phyloP scores from a whole-genome alignment of 2,888 invertebrate genomes.

The Caradrina kadenii region DNA sequence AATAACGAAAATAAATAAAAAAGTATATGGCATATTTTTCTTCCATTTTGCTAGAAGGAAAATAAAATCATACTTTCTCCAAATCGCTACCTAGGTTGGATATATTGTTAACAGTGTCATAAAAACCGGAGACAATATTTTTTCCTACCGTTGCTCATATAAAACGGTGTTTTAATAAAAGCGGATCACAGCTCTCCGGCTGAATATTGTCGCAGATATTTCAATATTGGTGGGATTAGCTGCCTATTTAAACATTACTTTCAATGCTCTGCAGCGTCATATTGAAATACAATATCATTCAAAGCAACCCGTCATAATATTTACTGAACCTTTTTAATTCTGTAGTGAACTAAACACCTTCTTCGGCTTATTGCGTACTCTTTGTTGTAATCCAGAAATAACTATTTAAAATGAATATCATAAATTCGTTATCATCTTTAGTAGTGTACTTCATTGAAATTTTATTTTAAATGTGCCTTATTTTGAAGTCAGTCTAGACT shows the following conservation, averaged over 20 bases:
- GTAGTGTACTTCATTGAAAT: background rate
- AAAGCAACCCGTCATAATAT: slow-evolving; percentile 84
- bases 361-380: slow-evolving; percentile 40
- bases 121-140: slow-evolving; percentile 75
- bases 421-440: background rate
- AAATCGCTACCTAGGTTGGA: slow-evolving; percentile 60
- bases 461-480: background rate
- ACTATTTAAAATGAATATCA: background rate
- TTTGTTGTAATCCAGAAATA: slow-evolving; percentile 5
- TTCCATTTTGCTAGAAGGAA: slow-evolving; percentile 40
- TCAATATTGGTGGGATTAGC: slow-evolving; percentile 90
- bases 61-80: slow-evolving; percentile 59
- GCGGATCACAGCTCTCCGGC: slow-evolving; percentile 84
- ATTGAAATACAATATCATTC: slow-evolving; percentile 88
- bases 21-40: slow-evolving; percentile 40
- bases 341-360: slow-evolving; percentile 64
- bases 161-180: slow-evolving; percentile 89
- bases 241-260: slow-evolving; percentile 88
- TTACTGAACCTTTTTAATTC: slow-evolving; percentile 86
- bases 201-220: slow-evolving; percentile 90
- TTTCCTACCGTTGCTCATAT: slow-evolving; percentile 77
- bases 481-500: background rate
- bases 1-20: slow-evolving; percentile 43
- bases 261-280: slow-evolving; percentile 84
- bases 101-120: slow-evolving; percentile 70